phyloP scores from a whole-genome alignment of 2,888 invertebrate species.

The Lasioglossum oenotherae region DNA sequence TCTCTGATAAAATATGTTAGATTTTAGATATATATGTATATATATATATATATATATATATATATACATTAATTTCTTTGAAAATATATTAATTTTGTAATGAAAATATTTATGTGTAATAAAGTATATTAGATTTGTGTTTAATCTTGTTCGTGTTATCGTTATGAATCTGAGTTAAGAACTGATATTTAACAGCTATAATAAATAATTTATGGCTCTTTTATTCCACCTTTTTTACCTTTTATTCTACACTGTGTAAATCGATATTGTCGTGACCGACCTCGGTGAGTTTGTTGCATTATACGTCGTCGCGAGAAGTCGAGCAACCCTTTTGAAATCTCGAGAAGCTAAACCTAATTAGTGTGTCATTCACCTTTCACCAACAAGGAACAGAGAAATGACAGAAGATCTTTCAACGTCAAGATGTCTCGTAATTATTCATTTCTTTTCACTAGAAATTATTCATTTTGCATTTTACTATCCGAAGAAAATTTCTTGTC shows the following conservation, averaged over 20 bases:
- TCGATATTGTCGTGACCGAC: constrained; percentile 43
- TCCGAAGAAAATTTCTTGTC: not conserved
- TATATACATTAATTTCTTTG: not conserved
- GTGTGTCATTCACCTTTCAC: constrained; percentile 71
- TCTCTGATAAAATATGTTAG: not conserved
- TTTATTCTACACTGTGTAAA: constrained; percentile 26
- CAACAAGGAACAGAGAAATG: constrained; percentile 36
- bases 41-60: no score
- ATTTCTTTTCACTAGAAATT: not conserved
- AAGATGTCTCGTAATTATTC: constrained; percentile 29
- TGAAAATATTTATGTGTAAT: no score
- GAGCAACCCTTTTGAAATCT: constrained; percentile 68
- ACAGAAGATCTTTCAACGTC: constrained; percentile 23
- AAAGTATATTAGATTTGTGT: no score
- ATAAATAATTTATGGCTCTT: not conserved
- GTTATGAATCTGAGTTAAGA: no score
- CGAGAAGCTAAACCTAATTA: constrained; percentile 75
- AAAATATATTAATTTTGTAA: not conserved
- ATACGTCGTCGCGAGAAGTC: constrained; percentile 43
- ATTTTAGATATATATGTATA: no score
- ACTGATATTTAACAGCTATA: not conserved
- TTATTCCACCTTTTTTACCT: not conserved
- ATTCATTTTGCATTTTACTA: not conserved
- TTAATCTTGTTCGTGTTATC: no score
- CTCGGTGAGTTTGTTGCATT: constrained; percentile 33